These are phyloP conservation scores for Orycteropus afer DNA, from an alignment of 2,113 vertebrate genomes.

Conservation along the genomic window DNA sequence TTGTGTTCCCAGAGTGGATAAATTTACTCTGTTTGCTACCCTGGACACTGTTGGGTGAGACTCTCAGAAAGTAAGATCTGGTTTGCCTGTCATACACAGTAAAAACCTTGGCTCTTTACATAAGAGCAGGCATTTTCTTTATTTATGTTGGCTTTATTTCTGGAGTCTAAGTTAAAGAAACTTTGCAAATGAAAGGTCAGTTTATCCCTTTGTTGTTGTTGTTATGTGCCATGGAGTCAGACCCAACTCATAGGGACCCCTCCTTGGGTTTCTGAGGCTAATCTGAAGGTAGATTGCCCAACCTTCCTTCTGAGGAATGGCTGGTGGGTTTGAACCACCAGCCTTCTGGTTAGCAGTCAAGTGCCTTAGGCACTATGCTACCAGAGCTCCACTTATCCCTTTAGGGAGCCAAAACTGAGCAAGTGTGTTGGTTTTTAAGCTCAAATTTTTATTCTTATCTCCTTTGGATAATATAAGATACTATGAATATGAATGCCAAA, in stretches of 20 bases:
- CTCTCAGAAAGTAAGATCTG: not conserved
- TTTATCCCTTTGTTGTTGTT: conserved; percentile 31
- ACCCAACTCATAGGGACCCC: too few species aligned
- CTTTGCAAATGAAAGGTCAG: conserved; percentile 53
- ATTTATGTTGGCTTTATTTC: conserved; percentile 68
- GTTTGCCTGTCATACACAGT: not conserved
- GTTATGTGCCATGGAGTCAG: too few species aligned
- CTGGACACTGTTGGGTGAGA: not conserved
- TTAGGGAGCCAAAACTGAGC: conserved; percentile 9
- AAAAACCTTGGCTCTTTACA: conserved; percentile 44
- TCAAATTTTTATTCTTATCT: conserved; percentile 13
- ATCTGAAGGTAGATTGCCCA: too few species aligned
- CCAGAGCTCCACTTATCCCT: too few species aligned
- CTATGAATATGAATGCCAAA: not conserved
- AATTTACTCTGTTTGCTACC: not conserved
- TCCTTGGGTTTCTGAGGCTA: too few species aligned
- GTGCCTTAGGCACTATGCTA: too few species aligned
- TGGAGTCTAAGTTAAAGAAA: conserved; percentile 51
- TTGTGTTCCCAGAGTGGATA: conserved; percentile 19
- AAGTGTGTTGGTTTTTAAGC: conserved; percentile 40
- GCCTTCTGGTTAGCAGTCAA: too few species aligned
- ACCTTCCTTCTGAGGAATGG: too few species aligned
- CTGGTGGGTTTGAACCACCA: too few species aligned
- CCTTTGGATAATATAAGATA: conserved; percentile 10
- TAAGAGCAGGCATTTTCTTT: conserved; percentile 19